Evolutionary conservation across 2,797 vertebrate genomes (phyloP).

Genomic region (Onychomys leucogaster): DNA sequence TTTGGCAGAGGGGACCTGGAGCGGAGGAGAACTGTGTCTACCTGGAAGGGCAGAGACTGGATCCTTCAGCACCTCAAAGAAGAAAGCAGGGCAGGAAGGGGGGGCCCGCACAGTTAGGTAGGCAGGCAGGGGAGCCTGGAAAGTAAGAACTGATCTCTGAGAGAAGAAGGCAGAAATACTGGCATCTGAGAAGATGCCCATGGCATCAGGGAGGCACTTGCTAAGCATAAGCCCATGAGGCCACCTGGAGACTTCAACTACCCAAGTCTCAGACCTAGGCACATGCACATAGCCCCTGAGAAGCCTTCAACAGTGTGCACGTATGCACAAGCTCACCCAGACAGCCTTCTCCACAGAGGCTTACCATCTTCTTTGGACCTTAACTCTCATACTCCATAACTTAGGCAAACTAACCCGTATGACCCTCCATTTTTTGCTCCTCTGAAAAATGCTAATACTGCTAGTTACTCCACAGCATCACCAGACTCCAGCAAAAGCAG

Average conservation of each 20-base stretch:
- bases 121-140: not conserved
- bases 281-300: not conserved
- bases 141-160: not conserved
- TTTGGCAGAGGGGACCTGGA: not conserved
- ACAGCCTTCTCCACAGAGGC: not conserved
- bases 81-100: not conserved
- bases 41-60: not conserved
- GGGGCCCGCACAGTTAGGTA: not conserved
- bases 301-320: not conserved
- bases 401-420: not conserved
- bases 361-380: not conserved
- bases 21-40: not conserved
- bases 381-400: not conserved
- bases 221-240: not conserved
- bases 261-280: not conserved
- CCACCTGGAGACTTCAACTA: not conserved
- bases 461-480: not conserved
- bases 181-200: rapidly evolving
- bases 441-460: not conserved
- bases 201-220: not conserved
- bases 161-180: not conserved
- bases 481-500: not conserved
- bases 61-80: not conserved
- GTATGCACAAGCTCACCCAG: not conserved
- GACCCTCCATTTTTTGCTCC: not conserved